Percentiles rank a stretch among this genome's conserved stretches.
phyloP scores from a whole-genome alignment of 2,113 vertebrate genomes.

The Thryonomys swinderianus region DNA sequence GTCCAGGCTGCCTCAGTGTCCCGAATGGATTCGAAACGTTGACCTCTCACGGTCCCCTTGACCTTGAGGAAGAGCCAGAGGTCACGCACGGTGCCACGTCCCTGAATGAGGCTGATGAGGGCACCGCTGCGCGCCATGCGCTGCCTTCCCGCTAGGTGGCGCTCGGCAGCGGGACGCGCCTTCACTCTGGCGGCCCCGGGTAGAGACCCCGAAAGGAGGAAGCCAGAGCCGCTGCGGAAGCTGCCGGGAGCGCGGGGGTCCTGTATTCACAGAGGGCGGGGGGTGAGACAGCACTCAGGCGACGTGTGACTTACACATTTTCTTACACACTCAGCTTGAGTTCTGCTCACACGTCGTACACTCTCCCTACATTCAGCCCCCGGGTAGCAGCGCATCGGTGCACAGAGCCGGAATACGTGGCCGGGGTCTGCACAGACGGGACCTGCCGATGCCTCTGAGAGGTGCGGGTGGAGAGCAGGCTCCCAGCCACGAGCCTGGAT shows the following conservation, averaged over 20 bases:
- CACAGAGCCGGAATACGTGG: too few relatives aligned
- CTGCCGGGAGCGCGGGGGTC: not conserved
- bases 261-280: too few relatives aligned
- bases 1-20: not conserved
- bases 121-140: not conserved
- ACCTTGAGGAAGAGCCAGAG: not conserved
- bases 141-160: not conserved
- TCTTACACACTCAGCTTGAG: too few relatives aligned
- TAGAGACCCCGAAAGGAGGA: not conserved
- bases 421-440: too few relatives aligned
- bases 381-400: too few relatives aligned
- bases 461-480: too few relatives aligned
- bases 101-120: not conserved
- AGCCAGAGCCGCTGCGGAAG: not conserved
- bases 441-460: too few relatives aligned
- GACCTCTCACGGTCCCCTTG: not conserved
- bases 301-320: too few relatives aligned
- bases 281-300: not conserved
- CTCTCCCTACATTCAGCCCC: too few relatives aligned
- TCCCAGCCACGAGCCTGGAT: too few relatives aligned
- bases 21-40: not conserved
- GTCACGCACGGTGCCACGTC: not conserved
- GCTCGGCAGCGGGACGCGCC: fast-evolving
- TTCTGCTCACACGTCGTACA: too few relatives aligned
- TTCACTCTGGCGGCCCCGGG: not conserved